Conservation (phyloP, 2,888 invertebrate species). For the Craniophora ligustri region DNA sequence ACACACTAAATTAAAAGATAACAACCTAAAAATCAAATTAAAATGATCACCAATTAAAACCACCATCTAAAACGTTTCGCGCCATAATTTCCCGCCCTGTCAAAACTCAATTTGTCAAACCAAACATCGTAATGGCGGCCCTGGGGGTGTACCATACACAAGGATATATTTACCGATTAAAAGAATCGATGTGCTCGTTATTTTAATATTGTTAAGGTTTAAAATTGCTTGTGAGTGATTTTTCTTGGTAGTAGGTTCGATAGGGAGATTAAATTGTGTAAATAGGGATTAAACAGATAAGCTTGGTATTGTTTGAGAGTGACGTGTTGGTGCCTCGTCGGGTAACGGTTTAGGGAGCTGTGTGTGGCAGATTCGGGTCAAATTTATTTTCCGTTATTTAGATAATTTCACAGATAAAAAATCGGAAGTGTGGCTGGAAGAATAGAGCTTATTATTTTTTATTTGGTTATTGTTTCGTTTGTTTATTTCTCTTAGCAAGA, state of each 20-base stretch:
- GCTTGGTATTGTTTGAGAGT: constrained; percentile 78
- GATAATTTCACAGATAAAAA: constrained; percentile 23
- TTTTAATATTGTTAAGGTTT: constrained; percentile 67
- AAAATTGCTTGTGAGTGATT: constrained; percentile 63
- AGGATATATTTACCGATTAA: constrained; percentile 53
- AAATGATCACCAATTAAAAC: constrained; percentile 69
- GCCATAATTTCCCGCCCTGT: constrained; percentile 80
- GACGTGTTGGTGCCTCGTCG: constrained; percentile 79
- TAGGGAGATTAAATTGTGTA: constrained; percentile 85
- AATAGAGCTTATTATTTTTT: neutral
- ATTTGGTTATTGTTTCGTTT: neutral
- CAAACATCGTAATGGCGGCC: constrained; percentile 80
- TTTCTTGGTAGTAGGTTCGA: constrained; percentile 57
- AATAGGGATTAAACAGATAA: constrained; percentile 87
- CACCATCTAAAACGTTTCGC: constrained; percentile 72
- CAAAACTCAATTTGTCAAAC: constrained; percentile 88
- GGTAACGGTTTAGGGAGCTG: constrained; percentile 61
- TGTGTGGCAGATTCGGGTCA: constrained; percentile 76
- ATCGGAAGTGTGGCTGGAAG: constrained; percentile 22
- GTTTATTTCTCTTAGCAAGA: too few species aligned
- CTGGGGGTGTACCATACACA: constrained; percentile 68
- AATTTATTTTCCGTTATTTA: constrained; percentile 47
- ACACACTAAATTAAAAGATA: constrained; percentile 56
- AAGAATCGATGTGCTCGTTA: constrained; percentile 62
- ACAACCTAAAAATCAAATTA: constrained; percentile 67